Percentiles rank a stretch among this genome's conserved stretches.
Evolutionary conservation across 2,888 invertebrate genomes (phyloP).

Genomic region (Nymphalis c-album): DNA sequence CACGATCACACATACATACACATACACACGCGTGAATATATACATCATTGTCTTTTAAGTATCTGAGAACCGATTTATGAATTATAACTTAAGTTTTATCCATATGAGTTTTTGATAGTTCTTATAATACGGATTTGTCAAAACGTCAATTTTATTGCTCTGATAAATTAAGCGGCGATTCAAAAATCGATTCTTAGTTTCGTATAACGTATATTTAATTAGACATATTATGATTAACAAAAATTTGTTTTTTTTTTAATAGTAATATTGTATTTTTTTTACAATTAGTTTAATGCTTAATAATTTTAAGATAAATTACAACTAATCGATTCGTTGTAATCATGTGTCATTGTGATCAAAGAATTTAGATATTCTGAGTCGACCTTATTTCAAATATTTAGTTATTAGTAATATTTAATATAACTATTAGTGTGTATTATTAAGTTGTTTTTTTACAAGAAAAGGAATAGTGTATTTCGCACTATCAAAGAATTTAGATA

Average conservation of each 20-base stretch:
- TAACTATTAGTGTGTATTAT: conserved; percentile 38
- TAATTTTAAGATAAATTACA: conserved; percentile 5
- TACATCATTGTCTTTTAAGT: background rate
- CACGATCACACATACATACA: background rate
- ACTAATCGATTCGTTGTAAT: conserved; percentile 6
- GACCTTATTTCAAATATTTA: conserved; percentile 31
- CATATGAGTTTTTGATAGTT: too few species aligned
- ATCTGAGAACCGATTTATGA: background rate
- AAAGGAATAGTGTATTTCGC: conserved; percentile 4
- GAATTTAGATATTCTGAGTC: conserved; percentile 20
- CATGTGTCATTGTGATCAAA: conserved; percentile 26
- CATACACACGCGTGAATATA: background rate
- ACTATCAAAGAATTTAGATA: conserved; percentile 4
- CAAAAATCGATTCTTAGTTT: background rate
- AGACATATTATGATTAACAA: conserved; percentile 4
- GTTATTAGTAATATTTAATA: conserved; percentile 39
- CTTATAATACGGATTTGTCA: too few species aligned
- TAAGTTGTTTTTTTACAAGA: conserved; percentile 2
- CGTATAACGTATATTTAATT: background rate
- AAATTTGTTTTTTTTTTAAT: background rate
- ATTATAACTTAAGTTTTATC: too few species aligned
- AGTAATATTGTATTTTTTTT: conserved; percentile 16
- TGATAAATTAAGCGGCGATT: too few species aligned
- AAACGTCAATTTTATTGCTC: too few species aligned
- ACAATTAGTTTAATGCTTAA: conserved; percentile 16